Percentiles rank a stretch among this genome's conserved stretches.
These are phyloP conservation scores for Felis chaus DNA, from an alignment of 2,113 vertebrate species.

Conservation along the genomic window DNA sequence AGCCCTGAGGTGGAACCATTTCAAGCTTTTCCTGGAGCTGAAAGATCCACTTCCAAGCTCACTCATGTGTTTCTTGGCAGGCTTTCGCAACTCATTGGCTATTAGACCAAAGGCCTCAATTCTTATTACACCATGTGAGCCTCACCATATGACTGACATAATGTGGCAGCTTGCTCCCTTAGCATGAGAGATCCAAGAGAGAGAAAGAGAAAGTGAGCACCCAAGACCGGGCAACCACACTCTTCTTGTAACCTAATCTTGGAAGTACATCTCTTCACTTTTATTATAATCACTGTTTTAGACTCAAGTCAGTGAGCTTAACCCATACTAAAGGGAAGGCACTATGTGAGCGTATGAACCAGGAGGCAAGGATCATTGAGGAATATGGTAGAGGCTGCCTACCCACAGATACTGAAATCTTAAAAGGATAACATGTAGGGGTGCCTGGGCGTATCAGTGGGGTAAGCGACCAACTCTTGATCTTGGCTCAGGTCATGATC, in stretches of 20 bases:
- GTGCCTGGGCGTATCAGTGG: too few relatives aligned
- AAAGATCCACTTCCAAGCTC: background rate
- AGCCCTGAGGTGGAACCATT: background rate
- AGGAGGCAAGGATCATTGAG: background rate
- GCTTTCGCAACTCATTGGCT: background rate
- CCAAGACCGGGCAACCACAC: fast-evolving
- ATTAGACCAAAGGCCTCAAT: background rate
- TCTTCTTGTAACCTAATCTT: background rate
- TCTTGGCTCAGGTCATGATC: too few relatives aligned
- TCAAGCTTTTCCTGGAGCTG: background rate
- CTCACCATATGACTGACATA: background rate
- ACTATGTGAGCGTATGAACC: background rate
- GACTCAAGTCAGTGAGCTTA: background rate
- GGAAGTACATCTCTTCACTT: background rate
- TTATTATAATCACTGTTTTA: background rate
- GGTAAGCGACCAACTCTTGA: too few relatives aligned
- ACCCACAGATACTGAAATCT: background rate
- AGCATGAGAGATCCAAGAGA: background rate
- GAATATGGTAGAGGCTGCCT: too few relatives aligned
- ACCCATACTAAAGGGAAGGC: background rate
- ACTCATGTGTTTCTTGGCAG: too few relatives aligned
- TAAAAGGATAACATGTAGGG: background rate
- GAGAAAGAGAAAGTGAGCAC: background rate
- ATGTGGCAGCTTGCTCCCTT: background rate
- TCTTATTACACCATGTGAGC: background rate